Base-by-base conservation (phyloP, 1,140 invertebrate genomes). In the Calephelis virginiensis region DNA sequence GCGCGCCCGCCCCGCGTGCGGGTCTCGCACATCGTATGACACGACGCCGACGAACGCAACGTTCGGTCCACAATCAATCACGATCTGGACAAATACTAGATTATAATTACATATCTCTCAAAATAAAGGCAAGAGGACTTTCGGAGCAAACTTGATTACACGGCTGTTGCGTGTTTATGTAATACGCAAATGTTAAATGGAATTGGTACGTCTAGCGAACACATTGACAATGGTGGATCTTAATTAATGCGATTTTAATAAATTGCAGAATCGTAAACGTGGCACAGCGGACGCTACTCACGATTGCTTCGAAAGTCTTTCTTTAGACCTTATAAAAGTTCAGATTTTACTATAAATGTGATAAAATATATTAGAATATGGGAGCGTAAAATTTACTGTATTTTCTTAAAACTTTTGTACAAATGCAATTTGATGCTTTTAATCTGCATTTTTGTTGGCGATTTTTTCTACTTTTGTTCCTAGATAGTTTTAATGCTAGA, bases 11-110 rank as follows among this genome's bases (percentile, higher is more conserved):
- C 70, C 62, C 74, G 74, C 50, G 56, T 67, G 46, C 75, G 74
- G 62, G 67, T 73, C 75, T 75, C 80, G 63, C 81, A 80, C 73
- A 64, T 81, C 56, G 64, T 82, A 12, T 82, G 78, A 85, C 79
- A 67, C 61, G 59, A 3, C 28, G 47, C 43, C 49, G 63, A 61
- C 62, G 28, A 49, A 59, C 37, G 43, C n/a, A 17, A 62, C 59
- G 50, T 43, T 43, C 40, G 7, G 6, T 28, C 61, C 46, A 66
- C n/a, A 53, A 9, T 13, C 10, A 37, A 14, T 38, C 37, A 43
- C 48, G 12, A 40, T 37, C 37, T 53, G 28, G 9, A 40, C n/a
- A 43, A 40, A 40, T 43, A 53, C 49, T 40, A 47, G 14, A 56
- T 17, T 11, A 50, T 64, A 40, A 11, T 12, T 1, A 56, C 53